Conservation (phyloP, 2,888 invertebrate genomes). For the Agapetus fuscipes region DNA sequence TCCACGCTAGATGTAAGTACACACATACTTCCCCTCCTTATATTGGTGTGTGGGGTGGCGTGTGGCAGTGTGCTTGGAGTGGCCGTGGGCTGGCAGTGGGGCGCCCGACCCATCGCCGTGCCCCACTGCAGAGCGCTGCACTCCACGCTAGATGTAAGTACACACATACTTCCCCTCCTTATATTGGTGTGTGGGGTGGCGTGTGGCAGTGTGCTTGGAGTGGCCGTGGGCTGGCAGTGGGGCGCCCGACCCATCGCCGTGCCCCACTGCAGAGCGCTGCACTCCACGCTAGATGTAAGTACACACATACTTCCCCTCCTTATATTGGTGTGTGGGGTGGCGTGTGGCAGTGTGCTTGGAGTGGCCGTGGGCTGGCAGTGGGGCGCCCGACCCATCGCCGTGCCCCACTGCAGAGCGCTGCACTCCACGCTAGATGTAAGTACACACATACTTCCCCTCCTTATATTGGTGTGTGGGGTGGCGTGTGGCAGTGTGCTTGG, state of each 20-base stretch:
- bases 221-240: conserved; percentile 26
- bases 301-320: too few species aligned
- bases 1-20: conserved; percentile 32
- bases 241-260: conserved; percentile 27
- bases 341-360: conserved; percentile 32
- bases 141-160: conserved; percentile 31
- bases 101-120: conserved; percentile 26
- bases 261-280: conserved; percentile 36
- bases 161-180: too few species aligned
- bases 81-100: conserved; percentile 25
- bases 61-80: conserved; percentile 33
- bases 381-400: conserved; percentile 27
- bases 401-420: conserved; percentile 36
- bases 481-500: conserved; percentile 33
- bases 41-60: too few species aligned
- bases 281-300: conserved; percentile 32
- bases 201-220: conserved; percentile 32
- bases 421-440: conserved; percentile 33
- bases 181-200: conserved; percentile 34
- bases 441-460: too few species aligned
- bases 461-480: conserved; percentile 35
- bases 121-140: conserved; percentile 38
- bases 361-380: conserved; percentile 24
- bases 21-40: too few species aligned
- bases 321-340: conserved; percentile 34